A percentile compares a stretch with the other conserved stretches of the same genome.
phyloP scores from a whole-genome alignment of 2,797 vertebrate genomes.

The Mormyrops attenuatus region DNA sequence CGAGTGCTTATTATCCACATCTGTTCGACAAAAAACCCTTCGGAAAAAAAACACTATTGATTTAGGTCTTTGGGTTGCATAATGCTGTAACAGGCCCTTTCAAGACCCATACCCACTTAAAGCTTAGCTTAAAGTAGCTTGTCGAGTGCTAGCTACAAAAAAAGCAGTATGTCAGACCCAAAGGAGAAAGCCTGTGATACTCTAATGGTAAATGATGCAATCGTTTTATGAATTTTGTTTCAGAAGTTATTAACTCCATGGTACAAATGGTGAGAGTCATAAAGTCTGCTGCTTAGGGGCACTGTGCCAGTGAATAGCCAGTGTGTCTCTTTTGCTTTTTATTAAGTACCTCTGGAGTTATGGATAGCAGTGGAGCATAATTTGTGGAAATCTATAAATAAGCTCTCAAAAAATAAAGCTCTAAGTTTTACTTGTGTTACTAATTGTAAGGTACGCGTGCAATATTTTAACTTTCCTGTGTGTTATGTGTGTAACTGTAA shows the following conservation, averaged over 20 bases:
- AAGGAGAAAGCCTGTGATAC: background rate
- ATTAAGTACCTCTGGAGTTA: background rate
- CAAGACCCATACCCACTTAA: conserved; percentile 15
- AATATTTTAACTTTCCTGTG: background rate
- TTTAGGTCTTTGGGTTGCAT: conserved; percentile 16
- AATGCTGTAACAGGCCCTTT: conserved; percentile 15
- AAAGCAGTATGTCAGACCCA: background rate
- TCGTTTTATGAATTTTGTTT: conserved; percentile 10
- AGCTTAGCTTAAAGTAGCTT: conserved; percentile 7
- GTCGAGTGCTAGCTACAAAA: conserved; percentile 4
- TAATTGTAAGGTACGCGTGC: background rate
- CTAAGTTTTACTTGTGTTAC: background rate
- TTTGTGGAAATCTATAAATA: background rate
- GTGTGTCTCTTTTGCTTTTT: background rate
- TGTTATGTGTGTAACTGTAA: background rate
- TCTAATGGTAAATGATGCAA: background rate
- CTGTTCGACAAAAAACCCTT: conserved; percentile 11
- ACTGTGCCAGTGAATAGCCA: background rate
- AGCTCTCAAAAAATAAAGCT: background rate
- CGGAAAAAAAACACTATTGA: conserved; percentile 12
- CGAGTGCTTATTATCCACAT: conserved; percentile 17
- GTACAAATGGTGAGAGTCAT: conserved; percentile 6
- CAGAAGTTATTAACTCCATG: conserved; percentile 11
- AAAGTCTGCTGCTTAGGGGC: conserved; percentile 1
- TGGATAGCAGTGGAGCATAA: background rate